phyloP scores from a whole-genome alignment of 2,113 vertebrate species.

The Odocoileus hemionus region DNA sequence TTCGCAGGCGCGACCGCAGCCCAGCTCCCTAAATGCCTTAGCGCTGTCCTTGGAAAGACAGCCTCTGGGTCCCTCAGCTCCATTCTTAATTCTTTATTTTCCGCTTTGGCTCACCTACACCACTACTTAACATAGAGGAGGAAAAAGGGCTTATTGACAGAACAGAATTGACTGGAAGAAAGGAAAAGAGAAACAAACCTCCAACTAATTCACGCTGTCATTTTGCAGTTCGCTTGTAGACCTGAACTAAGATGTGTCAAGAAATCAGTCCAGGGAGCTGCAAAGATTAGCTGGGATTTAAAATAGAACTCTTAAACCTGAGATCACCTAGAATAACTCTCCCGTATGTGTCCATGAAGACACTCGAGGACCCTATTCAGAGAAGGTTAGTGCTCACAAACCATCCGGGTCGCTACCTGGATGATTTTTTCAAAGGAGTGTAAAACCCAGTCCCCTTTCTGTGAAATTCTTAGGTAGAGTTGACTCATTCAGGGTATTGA shows the following conservation, averaged over 20 bases:
- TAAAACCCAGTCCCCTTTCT: background rate
- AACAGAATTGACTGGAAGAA: slow-evolving; percentile 78
- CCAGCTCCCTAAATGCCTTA: background rate
- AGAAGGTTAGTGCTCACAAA: slow-evolving; percentile 53
- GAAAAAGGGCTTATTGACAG: slow-evolving; percentile 23
- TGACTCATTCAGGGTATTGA: background rate
- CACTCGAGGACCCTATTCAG: slow-evolving; percentile 54
- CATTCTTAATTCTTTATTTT: slow-evolving; percentile 26
- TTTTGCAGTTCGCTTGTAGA: slow-evolving; percentile 73
- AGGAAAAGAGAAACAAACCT: background rate
- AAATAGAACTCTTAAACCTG: slow-evolving; percentile 77
- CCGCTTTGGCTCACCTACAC: background rate
- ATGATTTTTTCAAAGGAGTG: slow-evolving; percentile 6
- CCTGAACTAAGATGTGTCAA: slow-evolving; percentile 78
- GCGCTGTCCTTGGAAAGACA: background rate
- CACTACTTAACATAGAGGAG: background rate
- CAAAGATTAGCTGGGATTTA: slow-evolving; percentile 80
- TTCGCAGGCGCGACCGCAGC: background rate
- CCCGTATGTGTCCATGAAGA: slow-evolving; percentile 63
- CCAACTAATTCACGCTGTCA: background rate
- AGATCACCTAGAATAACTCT: slow-evolving; percentile 77
- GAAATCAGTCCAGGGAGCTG: slow-evolving; percentile 74
- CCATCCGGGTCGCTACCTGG: background rate
- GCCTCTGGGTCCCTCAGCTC: accelerated
- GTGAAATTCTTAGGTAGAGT: background rate